Evolutionary conservation across 2,888 invertebrate species (phyloP).

Genomic region (Diogma glabrata): DNA sequence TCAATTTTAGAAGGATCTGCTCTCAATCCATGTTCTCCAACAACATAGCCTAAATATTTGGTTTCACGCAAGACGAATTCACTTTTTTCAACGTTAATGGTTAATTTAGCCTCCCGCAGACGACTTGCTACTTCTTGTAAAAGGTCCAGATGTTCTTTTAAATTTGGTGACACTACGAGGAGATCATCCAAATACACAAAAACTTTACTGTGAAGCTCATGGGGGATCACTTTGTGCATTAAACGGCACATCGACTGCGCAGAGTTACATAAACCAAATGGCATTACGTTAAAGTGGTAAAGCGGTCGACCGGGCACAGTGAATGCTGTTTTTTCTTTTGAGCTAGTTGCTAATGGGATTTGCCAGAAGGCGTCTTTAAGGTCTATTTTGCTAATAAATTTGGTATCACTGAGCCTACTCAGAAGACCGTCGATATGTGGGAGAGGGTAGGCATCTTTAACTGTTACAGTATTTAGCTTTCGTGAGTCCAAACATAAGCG

Average conservation of each 20-base stretch:
- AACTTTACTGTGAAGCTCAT: slow-evolving; percentile 14
- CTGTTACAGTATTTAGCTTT: slow-evolving; percentile 4
- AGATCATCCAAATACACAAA: slow-evolving; percentile 14
- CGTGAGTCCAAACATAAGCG: slow-evolving; percentile 3
- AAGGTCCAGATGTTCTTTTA: slow-evolving; percentile 7
- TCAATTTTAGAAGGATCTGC: slow-evolving; percentile 1
- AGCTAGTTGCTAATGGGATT: slow-evolving; percentile 15
- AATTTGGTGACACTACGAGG: background rate
- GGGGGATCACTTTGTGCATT: slow-evolving; percentile 20
- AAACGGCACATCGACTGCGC: slow-evolving; percentile 18
- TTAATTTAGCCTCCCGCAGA: slow-evolving; percentile 2
- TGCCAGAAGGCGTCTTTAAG: slow-evolving; percentile 19
- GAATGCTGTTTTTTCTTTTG: slow-evolving; percentile 20
- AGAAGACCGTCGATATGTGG: slow-evolving; percentile 10
- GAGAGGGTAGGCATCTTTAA: slow-evolving; percentile 11
- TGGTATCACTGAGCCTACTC: slow-evolving; percentile 17
- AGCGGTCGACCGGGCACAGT: slow-evolving; percentile 15
- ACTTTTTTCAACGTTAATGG: slow-evolving; percentile 10
- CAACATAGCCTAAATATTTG: slow-evolving; percentile 10
- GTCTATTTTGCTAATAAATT: slow-evolving; percentile 22
- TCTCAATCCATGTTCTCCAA: slow-evolving; percentile 12
- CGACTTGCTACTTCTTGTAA: slow-evolving; percentile 4
- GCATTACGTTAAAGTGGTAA: slow-evolving; percentile 15
- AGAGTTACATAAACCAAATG: slow-evolving; percentile 14
- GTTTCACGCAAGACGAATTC: background rate